A percentile compares a stretch with the other conserved stretches of the same genome.
These are phyloP conservation scores for Morpho achilles DNA, from an alignment of 2,888 invertebrate genomes.

Conservation along the genomic window DNA sequence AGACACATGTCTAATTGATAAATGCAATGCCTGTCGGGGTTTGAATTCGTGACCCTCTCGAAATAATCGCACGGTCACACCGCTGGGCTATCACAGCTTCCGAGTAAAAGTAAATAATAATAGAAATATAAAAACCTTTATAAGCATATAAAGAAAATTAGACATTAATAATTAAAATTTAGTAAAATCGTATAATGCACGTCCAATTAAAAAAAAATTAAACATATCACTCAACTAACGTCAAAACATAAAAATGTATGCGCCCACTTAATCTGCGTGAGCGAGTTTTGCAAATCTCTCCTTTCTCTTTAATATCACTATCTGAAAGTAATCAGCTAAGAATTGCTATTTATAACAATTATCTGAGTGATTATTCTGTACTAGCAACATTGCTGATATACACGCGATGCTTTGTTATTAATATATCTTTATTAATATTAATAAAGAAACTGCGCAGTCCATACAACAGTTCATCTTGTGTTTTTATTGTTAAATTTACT, in stretches of 20 bases:
- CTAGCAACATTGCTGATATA: neutral
- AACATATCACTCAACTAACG: neutral
- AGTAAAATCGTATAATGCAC: too few species aligned
- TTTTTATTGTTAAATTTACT: too few species aligned
- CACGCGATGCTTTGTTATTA: conserved; percentile 2
- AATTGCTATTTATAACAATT: conserved; percentile 15
- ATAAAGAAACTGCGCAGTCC: conserved; percentile 1
- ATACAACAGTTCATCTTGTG: neutral
- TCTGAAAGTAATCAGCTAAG: conserved; percentile 11
- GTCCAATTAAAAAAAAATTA: neutral
- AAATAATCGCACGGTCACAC: too few species aligned
- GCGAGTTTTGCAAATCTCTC: conserved; percentile 7
- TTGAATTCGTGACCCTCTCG: too few species aligned
- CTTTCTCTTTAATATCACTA: conserved; percentile 12
- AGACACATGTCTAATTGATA: too few species aligned
- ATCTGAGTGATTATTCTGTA: conserved; percentile 5
- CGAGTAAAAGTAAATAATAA: too few species aligned
- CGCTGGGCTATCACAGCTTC: too few species aligned
- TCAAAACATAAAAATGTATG: neutral
- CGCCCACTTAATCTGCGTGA: conserved; percentile 10
- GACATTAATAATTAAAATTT: too few species aligned
- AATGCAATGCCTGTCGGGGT: too few species aligned
- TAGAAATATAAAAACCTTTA: too few species aligned
- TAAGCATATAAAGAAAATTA: too few species aligned
- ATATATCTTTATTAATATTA: conserved; percentile 11